These are phyloP conservation scores for Eubasilissa splendida DNA, from an alignment of 2,888 invertebrate species.

Conservation along the genomic window DNA sequence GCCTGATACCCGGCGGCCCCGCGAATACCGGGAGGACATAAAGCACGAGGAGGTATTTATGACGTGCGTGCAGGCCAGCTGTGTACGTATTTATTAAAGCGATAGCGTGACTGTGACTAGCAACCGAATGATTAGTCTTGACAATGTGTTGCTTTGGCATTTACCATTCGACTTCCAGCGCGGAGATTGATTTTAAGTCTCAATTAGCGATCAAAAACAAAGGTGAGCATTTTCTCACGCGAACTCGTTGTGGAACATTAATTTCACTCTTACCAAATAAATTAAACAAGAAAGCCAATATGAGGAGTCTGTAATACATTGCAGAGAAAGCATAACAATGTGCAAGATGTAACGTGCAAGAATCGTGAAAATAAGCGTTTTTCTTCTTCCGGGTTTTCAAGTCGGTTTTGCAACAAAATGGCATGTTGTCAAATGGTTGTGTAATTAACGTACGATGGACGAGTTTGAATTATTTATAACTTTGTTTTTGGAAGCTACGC, in stretches of 20 bases:
- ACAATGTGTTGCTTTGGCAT: conserved; percentile 42
- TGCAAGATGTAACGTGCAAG: too few relatives aligned
- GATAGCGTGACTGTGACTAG: conserved; percentile 25
- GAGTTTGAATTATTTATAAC: too few relatives aligned
- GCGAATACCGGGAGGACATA: conserved; percentile 54
- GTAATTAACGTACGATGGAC: too few relatives aligned
- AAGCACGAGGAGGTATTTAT: conserved; percentile 37
- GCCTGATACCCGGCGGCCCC: conserved; percentile 45
- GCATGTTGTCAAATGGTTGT: too few relatives aligned
- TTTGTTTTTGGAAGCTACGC: too few relatives aligned
- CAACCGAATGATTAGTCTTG: conserved; percentile 44
- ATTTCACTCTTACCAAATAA: too few relatives aligned
- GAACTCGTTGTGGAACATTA: neutral
- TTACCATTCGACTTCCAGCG: conserved; percentile 20
- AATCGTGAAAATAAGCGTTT: too few relatives aligned
- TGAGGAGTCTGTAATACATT: neutral
- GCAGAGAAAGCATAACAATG: too few relatives aligned
- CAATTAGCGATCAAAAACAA: conserved; percentile 24
- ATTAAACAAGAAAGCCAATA: neutral
- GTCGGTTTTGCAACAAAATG: too few relatives aligned
- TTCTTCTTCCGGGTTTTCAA: too few relatives aligned
- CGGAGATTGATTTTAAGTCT: conserved; percentile 22
- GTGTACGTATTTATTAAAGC: conserved; percentile 22
- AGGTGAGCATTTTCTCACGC: conserved; percentile 21
- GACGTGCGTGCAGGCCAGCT: conserved; percentile 32